Evolutionary conservation across 2,797 vertebrate genomes (phyloP).

Genomic region (Trichosurus vulpecula): DNA sequence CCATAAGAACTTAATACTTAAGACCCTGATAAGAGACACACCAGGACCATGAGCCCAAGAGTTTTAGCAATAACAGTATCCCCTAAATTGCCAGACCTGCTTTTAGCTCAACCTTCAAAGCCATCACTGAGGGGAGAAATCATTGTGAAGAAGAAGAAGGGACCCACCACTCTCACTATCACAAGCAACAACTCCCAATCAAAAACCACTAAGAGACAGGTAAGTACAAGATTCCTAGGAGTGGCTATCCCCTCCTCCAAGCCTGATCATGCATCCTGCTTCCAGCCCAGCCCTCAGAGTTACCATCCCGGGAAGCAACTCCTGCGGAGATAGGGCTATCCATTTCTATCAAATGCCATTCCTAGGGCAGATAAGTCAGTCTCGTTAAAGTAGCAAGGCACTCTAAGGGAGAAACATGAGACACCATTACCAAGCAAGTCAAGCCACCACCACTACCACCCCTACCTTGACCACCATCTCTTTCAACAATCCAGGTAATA

Average conservation of each 20-base stretch:
- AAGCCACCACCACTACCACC: too few relatives aligned
- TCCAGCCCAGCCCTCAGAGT: neutral
- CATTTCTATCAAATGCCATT: neutral
- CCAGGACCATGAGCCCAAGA: too few relatives aligned
- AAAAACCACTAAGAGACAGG: neutral
- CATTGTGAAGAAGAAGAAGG: neutral
- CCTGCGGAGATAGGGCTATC: neutral
- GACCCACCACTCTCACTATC: neutral
- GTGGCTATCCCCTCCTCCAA: neutral
- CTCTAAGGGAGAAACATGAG: too few relatives aligned
- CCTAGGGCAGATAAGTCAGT: neutral
- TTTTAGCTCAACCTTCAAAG: neutral
- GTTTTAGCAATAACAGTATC: too few relatives aligned
- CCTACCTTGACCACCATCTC: too few relatives aligned
- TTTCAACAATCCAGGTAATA: too few relatives aligned
- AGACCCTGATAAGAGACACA: neutral
- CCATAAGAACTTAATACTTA: neutral
- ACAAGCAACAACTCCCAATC: neutral
- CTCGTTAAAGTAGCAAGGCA: neutral
- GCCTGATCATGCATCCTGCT: neutral
- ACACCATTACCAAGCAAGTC: too few relatives aligned
- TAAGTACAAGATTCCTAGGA: neutral
- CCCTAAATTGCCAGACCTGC: neutral
- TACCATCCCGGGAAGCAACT: neutral
- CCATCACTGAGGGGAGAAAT: neutral